phyloP scores from a whole-genome alignment of 1,140 invertebrate genomes.

The Aphidius gifuensis region DNA sequence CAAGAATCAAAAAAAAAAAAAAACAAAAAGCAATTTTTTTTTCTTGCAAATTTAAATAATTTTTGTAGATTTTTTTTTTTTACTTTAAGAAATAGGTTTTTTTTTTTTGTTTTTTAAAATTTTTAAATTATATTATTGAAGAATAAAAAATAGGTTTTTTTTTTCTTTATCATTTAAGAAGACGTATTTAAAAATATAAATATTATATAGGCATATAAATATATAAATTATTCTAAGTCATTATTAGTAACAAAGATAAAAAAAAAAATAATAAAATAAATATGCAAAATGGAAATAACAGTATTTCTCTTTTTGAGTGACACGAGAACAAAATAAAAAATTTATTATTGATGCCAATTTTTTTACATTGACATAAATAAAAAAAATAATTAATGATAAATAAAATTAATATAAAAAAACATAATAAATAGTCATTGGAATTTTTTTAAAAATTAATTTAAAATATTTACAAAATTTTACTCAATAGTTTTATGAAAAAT shows the following conservation, averaged over 20 bases:
- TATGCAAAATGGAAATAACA: slow-evolving; percentile 15
- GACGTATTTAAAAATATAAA: slow-evolving; percentile 15
- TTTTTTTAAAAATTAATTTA: slow-evolving; percentile 1
- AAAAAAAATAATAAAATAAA: slow-evolving; percentile 21
- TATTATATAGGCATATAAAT: slow-evolving; percentile 26
- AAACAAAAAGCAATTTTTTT: neutral
- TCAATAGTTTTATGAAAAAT: too few species aligned
- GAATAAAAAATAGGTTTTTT: slow-evolving; percentile 1
- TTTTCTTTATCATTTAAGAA: neutral
- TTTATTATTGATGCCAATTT: neutral
- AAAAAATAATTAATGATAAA: slow-evolving; percentile 1
- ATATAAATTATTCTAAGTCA: slow-evolving; percentile 37
- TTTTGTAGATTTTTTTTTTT: slow-evolving; percentile 3
- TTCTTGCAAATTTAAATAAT: slow-evolving; percentile 12
- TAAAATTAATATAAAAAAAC: slow-evolving; percentile 3
- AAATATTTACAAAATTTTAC: too few species aligned
- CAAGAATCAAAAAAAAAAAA: neutral
- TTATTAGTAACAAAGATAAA: slow-evolving; percentile 33
- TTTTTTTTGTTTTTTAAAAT: neutral
- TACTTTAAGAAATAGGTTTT: slow-evolving; percentile 11
- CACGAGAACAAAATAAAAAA: slow-evolving; percentile 17
- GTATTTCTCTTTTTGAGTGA: slow-evolving; percentile 25
- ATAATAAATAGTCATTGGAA: slow-evolving; percentile 11
- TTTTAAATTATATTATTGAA: slow-evolving; percentile 3
- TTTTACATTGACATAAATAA: slow-evolving; percentile 5